These are phyloP conservation scores for Brachirus orientalis DNA, from an alignment of 2,113 vertebrate species.

Conservation along the genomic window DNA sequence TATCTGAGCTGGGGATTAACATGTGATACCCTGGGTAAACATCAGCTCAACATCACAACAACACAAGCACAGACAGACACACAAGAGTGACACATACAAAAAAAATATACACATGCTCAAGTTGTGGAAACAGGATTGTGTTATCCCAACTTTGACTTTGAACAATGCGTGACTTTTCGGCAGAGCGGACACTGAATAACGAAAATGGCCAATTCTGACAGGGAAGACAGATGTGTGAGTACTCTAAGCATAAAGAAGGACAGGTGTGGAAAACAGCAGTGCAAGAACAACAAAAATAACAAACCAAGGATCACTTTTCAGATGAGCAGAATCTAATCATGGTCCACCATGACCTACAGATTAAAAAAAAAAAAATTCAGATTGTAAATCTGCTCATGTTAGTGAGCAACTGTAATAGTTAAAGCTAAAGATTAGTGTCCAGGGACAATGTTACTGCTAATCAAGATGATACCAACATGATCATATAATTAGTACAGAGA, in stretches of 20 bases:
- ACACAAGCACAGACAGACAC: constrained; percentile 16
- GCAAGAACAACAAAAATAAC: background rate
- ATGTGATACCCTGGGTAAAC: constrained; percentile 63
- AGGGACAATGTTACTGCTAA: too few species aligned
- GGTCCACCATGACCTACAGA: background rate
- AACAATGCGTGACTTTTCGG: constrained; percentile 56
- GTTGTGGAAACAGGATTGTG: constrained; percentile 33
- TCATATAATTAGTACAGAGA: too few species aligned
- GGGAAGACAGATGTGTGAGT: constrained; percentile 9
- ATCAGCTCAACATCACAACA: constrained; percentile 29
- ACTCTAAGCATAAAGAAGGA: constrained; percentile 1
- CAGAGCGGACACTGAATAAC: constrained; percentile 19
- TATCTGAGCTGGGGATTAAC: constrained; percentile 76
- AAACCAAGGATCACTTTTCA: constrained; percentile 8
- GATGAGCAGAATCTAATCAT: too few species aligned
- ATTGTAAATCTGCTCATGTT: too few species aligned
- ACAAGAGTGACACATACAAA: constrained; percentile 19
- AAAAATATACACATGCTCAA: constrained; percentile 10
- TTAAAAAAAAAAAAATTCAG: too few species aligned
- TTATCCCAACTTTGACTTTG: constrained; percentile 52
- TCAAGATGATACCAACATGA: too few species aligned
- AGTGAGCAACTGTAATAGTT: too few species aligned
- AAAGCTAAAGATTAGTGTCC: too few species aligned
- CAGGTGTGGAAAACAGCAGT: background rate
- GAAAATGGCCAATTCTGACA: constrained; percentile 28